Evolutionary conservation across 2,797 vertebrate genomes (phyloP), one percentile per base, ranked within the genome.

Genomic region (Agapornis canus): DNA sequence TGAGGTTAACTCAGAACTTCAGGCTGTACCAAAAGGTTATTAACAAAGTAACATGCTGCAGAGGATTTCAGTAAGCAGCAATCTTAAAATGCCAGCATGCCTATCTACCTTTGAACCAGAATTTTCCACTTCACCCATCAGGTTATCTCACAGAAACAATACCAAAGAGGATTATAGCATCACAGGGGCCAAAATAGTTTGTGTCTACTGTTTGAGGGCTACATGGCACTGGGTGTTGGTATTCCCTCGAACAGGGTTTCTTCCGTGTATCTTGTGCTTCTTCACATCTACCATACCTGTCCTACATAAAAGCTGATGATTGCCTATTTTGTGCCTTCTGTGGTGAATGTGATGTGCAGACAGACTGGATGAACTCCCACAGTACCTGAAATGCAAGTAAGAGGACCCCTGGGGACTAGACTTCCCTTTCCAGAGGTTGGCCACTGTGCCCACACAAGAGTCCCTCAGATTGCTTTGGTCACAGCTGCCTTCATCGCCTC

Each of bases 31-130:
- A 70, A 61, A 88, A 93, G 23, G 40, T 87, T 78, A 77, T 64
- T 31, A 73, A 22, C 31, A 69, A 48, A 89, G 61, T 89, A 85
- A 87, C 1, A 23, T 5, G 77, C 19, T 51, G 72, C 60, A 75
- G 23, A 73, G 79, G n/a, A 95, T 85, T 89, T 94, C 65, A 65
- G 39, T 48, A n/a, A 72, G 40, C n/a, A 76, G 35, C 32, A 48
- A 35, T 31, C 51, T 71, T 75, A 39, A 87, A 92, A 80, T 51
- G 49, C 29, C 63, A 84, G 29, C 39, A 22, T 26, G 26, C 25
- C 59, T 72, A 10, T 20, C 26, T 51, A 17, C 26, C 5, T 82
- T 54, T 52, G 69, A 82, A 88, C 42, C 35, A 81, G 26, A 3
- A 31, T 37, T 84, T 29, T 49, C 31, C 59, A 16, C 42, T 54